phyloP scores from a whole-genome alignment of 1,140 invertebrate species.

The Drosophila cardini region DNA sequence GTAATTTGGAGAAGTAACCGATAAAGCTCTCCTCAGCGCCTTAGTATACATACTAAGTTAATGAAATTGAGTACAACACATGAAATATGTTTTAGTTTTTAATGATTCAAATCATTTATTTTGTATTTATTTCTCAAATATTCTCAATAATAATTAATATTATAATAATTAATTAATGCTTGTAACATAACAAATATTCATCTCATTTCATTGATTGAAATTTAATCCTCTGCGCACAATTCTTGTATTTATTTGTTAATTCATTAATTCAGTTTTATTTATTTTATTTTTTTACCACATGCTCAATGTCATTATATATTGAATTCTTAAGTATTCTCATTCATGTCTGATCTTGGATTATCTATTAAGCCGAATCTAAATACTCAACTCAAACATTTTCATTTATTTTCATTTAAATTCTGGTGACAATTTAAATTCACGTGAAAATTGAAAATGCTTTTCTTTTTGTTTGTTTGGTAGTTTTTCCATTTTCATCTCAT shows the following conservation, averaged over 20 bases:
- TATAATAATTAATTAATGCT: conserved; percentile 84
- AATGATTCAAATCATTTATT: conserved; percentile 81
- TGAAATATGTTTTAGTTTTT: conserved; percentile 49
- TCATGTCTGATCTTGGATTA: conserved; percentile 27
- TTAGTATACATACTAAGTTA: no score
- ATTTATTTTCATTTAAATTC: neutral
- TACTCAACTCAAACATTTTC: conserved; percentile 25
- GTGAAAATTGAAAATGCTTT: conserved; percentile 69
- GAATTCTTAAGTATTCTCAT: conserved; percentile 35
- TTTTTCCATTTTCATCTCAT: conserved; percentile 21
- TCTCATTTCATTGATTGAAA: conserved; percentile 68
- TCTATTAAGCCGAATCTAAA: conserved; percentile 27
- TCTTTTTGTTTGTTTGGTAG: conserved; percentile 24
- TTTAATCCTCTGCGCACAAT: conserved; percentile 48
- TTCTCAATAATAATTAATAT: conserved; percentile 84
- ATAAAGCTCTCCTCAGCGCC: conserved; percentile 15
- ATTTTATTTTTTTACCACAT: conserved; percentile 45
- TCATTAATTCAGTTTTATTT: conserved; percentile 38
- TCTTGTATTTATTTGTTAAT: conserved; percentile 37
- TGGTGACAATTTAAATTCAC: conserved; percentile 47
- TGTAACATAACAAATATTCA: conserved; percentile 83
- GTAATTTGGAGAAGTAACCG: conserved; percentile 19
- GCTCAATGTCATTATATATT: conserved; percentile 40
- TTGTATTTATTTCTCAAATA: conserved; percentile 83
- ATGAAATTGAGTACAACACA: conserved; percentile 34